Conservation (phyloP, 2,113 vertebrate genomes). For the Lophura nycthemera region DNA sequence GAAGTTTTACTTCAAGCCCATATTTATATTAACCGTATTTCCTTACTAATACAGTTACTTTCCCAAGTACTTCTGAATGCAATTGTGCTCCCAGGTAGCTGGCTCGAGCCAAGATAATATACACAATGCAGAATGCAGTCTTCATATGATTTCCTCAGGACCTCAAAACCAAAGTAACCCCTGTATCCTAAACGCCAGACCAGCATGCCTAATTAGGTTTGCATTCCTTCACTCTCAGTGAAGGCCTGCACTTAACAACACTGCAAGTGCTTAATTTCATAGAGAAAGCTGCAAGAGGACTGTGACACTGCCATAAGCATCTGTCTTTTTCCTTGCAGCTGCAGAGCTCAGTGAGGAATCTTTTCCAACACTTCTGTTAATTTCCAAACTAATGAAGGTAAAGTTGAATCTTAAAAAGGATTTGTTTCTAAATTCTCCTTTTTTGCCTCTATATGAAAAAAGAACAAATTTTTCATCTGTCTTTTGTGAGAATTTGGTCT, state of each 20-base stretch:
- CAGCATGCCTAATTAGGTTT: not conserved
- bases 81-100: not conserved
- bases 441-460: not conserved
- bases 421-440: not conserved
- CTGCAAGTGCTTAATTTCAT: not conserved
- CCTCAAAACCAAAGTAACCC: not conserved
- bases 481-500: not conserved
- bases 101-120: not conserved
- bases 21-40: not conserved
- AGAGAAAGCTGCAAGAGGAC: not conserved
- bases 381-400: slow-evolving; percentile 97
- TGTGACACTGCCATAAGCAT: not conserved
- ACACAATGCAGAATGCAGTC: not conserved
- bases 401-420: not conserved
- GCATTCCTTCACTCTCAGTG: not conserved
- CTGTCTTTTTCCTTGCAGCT: slow-evolving; percentile 75
- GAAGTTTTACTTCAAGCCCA: not conserved
- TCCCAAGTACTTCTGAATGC: not conserved
- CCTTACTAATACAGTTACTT: not conserved
- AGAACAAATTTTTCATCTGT: not conserved
- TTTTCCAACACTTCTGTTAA: slow-evolving; percentile 90
- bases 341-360: slow-evolving; percentile 93
- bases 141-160: not conserved
- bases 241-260: not conserved
- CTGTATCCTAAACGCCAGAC: not conserved